phyloP scores from a whole-genome alignment of 2,113 vertebrate species.

The Pica pica region DNA sequence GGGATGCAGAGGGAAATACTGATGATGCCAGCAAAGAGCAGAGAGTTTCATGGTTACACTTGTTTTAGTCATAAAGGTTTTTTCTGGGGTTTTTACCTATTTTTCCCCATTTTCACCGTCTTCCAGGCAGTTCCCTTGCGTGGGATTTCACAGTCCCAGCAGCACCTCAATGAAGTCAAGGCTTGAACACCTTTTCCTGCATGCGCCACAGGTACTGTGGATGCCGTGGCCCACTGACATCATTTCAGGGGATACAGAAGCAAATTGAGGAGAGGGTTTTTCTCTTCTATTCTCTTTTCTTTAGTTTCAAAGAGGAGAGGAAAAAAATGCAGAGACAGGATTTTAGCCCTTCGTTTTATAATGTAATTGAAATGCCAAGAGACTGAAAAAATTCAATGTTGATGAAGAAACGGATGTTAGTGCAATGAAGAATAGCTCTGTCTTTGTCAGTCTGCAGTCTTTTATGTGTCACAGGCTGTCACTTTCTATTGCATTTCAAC shows the following conservation, averaged over 20 bases:
- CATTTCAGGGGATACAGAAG: neutral
- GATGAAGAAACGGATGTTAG: slow-evolving; percentile 71
- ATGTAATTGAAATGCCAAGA: slow-evolving; percentile 72
- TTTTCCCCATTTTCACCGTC: neutral
- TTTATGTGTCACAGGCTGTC: slow-evolving; percentile 71
- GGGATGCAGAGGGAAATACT: neutral
- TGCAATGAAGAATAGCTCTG: slow-evolving; percentile 57
- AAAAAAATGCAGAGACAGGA: slow-evolving; percentile 60
- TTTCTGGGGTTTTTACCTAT: neutral
- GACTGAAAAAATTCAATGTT: slow-evolving; percentile 70
- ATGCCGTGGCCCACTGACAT: neutral
- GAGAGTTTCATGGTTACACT: neutral
- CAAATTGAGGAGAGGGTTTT: neutral
- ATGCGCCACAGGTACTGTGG: rapidly evolving
- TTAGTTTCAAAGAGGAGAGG: slow-evolving; percentile 2
- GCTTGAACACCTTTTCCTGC: neutral
- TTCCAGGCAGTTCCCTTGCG: neutral
- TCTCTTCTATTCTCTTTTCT: neutral
- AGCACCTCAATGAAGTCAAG: neutral
- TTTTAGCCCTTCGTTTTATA: slow-evolving; percentile 69
- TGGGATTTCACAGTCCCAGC: neutral
- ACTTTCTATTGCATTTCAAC: slow-evolving; percentile 66
- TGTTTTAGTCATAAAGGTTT: neutral
- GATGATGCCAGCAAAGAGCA: neutral
- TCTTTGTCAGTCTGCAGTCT: slow-evolving; percentile 67